Evolutionary conservation across 1,140 invertebrate genomes (phyloP).

Genomic region (Homalodisca vitripennis): DNA sequence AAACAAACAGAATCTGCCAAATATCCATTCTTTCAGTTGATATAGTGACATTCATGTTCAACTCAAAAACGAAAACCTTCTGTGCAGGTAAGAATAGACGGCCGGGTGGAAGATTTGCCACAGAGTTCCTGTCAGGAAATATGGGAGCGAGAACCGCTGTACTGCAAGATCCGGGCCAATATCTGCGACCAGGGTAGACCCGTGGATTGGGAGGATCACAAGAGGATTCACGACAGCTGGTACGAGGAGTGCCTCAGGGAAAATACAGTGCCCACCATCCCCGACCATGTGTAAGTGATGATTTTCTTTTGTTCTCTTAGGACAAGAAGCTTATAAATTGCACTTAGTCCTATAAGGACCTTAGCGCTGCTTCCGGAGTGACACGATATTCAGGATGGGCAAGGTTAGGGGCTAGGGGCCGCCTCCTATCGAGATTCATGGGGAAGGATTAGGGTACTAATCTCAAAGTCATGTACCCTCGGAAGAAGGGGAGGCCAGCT

Average conservation of each 20-base stretch:
- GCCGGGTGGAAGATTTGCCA: conserved; percentile 44
- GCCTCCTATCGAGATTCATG: no score
- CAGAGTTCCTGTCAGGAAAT: conserved; percentile 44
- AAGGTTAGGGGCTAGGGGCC: no score
- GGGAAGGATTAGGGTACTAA: no score
- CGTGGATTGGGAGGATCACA: conserved; percentile 49
- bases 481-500: no score
- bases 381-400: no score
- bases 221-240: conserved; percentile 47
- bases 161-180: conserved; percentile 49
- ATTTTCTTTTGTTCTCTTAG: background rate
- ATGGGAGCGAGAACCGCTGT: conserved; percentile 50
- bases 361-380: no score
- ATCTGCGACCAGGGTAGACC: conserved; percentile 49
- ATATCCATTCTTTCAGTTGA: no score
- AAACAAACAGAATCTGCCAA: no score
- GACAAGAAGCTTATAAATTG: no score
- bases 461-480: no score
- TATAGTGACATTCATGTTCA: background rate
- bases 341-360: no score
- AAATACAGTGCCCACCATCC: conserved; percentile 45
- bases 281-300: conserved; percentile 50
- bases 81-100: conserved; percentile 49
- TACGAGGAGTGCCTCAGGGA: conserved; percentile 40
- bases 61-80: background rate